Percentiles rank a stretch among this genome's conserved stretches.
phyloP scores from a whole-genome alignment of 2,888 invertebrate species.

The Caenorhabditis uteleia region DNA sequence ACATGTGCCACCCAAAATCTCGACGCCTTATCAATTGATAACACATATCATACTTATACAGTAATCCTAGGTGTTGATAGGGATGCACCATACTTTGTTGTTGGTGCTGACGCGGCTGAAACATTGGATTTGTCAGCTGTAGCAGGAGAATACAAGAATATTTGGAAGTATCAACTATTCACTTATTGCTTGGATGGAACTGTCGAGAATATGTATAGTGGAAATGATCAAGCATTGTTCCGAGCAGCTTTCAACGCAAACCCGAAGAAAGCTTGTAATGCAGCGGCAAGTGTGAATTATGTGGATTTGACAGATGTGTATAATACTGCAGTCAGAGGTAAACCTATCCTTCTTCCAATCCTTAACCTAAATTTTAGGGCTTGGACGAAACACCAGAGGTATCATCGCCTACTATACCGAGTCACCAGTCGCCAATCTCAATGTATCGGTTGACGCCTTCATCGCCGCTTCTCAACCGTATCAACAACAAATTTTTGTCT shows the following conservation, averaged over 20 bases:
- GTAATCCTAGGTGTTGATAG: slow-evolving; percentile 9
- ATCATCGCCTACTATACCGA: slow-evolving; percentile 21
- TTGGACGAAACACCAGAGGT: slow-evolving; percentile 23
- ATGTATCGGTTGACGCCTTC: slow-evolving; percentile 13
- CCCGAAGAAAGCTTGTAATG: background rate
- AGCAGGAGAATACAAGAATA: background rate
- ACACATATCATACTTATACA: slow-evolving; percentile 21
- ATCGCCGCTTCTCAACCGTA: slow-evolving; percentile 8
- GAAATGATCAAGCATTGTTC: background rate
- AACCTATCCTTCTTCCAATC: background rate
- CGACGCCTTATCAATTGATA: slow-evolving; percentile 14
- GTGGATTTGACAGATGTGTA: slow-evolving; percentile 19
- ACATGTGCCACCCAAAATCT: slow-evolving; percentile 1
- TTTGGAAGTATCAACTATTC: slow-evolving; percentile 34
- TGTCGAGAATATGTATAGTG: background rate
- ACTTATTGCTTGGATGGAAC: slow-evolving; percentile 16
- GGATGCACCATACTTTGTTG: background rate
- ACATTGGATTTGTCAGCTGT: no score
- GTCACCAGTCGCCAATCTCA: slow-evolving; percentile 2
- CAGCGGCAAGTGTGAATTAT: background rate
- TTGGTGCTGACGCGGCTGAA: background rate
- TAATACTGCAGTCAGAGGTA: slow-evolving; percentile 9
- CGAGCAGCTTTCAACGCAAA: background rate
- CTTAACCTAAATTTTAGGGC: slow-evolving; percentile 1
- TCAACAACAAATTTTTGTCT: slow-evolving; percentile 17